These are phyloP conservation scores for Halictus rubicundus DNA, from an alignment of 1,140 invertebrate genomes.

Conservation along the genomic window DNA sequence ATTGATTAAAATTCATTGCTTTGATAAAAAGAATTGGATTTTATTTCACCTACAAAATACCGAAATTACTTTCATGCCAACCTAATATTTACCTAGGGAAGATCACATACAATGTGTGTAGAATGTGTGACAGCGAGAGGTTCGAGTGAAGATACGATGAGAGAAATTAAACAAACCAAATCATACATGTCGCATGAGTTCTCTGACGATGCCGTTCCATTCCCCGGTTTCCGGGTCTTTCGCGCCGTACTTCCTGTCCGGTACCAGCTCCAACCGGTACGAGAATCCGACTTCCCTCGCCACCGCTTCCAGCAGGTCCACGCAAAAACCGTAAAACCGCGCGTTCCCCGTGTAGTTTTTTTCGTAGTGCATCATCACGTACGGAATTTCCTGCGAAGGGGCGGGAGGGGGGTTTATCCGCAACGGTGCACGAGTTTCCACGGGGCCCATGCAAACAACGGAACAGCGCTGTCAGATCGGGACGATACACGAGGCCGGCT, in stretches of 20 bases:
- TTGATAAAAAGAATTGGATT: too few relatives aligned
- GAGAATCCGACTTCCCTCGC: slow-evolving; percentile 86
- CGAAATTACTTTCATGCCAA: too few relatives aligned
- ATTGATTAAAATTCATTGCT: too few relatives aligned
- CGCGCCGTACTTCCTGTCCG: slow-evolving; percentile 89
- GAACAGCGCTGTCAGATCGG: slow-evolving; percentile 47
- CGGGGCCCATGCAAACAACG: slow-evolving; percentile 60
- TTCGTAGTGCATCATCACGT: slow-evolving; percentile 86
- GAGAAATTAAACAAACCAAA: slow-evolving; percentile 75
- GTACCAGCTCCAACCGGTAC: slow-evolving; percentile 88
- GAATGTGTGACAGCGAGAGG: not conserved
- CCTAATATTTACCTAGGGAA: too few relatives aligned
- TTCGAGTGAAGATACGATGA: slow-evolving; percentile 32
- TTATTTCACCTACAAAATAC: too few relatives aligned
- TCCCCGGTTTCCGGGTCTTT: slow-evolving; percentile 84
- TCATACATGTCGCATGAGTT: slow-evolving; percentile 88
- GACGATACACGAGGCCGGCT: slow-evolving; percentile 43
- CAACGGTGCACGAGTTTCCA: slow-evolving; percentile 9
- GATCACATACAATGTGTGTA: not conserved
- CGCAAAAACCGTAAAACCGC: slow-evolving; percentile 89
- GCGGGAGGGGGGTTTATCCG: too few relatives aligned
- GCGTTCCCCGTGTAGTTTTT: slow-evolving; percentile 86
- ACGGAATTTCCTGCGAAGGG: slow-evolving; percentile 84
- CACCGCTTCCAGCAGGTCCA: slow-evolving; percentile 86
- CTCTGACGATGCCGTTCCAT: slow-evolving; percentile 92